These are phyloP conservation scores for Osmoderma eremita DNA, from an alignment of 2,888 invertebrate species.

Conservation along the genomic window DNA sequence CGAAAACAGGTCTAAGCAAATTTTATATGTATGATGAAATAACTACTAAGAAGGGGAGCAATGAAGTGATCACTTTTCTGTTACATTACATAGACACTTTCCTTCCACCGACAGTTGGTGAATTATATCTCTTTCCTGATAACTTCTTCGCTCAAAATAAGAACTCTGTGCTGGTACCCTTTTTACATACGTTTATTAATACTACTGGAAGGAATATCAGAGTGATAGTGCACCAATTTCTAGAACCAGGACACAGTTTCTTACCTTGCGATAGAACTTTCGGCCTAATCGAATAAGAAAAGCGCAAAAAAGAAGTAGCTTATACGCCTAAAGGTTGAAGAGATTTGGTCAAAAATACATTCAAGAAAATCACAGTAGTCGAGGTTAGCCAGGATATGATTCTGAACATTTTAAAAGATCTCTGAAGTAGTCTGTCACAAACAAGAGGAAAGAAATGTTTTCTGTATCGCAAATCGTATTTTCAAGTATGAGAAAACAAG, in stretches of 20 bases:
- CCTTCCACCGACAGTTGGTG: slow-evolving; percentile 36
- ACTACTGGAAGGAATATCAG: slow-evolving; percentile 30
- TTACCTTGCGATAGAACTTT: slow-evolving; percentile 43
- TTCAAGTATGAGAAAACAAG: slow-evolving; percentile 32
- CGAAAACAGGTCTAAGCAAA: slow-evolving; percentile 30
- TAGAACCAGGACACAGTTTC: slow-evolving; percentile 21
- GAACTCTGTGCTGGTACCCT: no score
- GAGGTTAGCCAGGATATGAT: neutral
- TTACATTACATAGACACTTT: neutral
- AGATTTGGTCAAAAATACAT: slow-evolving; percentile 29
- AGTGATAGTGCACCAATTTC: no score
- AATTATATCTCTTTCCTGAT: slow-evolving; percentile 43
- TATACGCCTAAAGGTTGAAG: slow-evolving; percentile 31
- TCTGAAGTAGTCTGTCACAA: slow-evolving; percentile 11
- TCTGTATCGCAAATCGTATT: no score
- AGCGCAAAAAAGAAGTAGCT: slow-evolving; percentile 38
- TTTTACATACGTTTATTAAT: slow-evolving; percentile 41
- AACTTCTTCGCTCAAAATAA: slow-evolving; percentile 46
- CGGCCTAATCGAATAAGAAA: slow-evolving; percentile 43
- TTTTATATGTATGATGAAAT: neutral
- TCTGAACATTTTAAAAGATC: no score
- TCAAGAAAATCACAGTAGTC: slow-evolving; percentile 35
- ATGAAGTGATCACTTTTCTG: neutral
- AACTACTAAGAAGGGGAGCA: neutral
- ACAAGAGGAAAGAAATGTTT: no score